phyloP scores from a whole-genome alignment of 2,113 vertebrate genomes.

The Rhagologus leucostigma region DNA sequence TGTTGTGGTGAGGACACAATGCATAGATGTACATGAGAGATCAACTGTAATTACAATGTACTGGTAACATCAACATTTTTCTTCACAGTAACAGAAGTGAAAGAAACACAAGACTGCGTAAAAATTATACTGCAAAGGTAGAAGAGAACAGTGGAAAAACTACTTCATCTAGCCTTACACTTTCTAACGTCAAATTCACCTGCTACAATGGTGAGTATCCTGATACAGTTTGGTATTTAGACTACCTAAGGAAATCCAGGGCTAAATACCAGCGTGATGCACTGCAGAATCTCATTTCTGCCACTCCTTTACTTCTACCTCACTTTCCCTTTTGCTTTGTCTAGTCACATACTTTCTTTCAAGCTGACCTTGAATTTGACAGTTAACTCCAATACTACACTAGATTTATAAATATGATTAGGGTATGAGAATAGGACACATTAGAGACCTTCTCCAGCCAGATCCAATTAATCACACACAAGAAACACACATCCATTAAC shows the following conservation, averaged over 20 bases:
- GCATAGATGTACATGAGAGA: background rate
- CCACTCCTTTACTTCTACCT: background rate
- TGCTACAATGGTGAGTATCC: background rate
- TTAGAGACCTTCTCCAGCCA: background rate
- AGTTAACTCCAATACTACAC: background rate
- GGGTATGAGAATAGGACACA: background rate
- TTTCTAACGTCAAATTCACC: background rate
- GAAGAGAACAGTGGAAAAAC: background rate
- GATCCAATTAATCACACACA: background rate
- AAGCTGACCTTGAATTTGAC: slow-evolving; percentile 39
- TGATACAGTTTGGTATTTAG: background rate
- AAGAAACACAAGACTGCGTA: background rate
- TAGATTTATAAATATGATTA: slow-evolving; percentile 25
- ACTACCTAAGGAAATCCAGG: background rate
- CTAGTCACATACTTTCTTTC: background rate
- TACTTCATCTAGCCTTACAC: background rate
- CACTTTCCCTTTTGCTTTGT: background rate
- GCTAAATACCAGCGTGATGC: background rate
- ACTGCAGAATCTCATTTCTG: background rate
- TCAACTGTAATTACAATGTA: background rate
- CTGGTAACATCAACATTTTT: background rate
- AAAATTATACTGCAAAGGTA: background rate
- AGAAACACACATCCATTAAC: background rate
- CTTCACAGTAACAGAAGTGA: background rate
- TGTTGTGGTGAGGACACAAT: background rate